phyloP scores from a whole-genome alignment of 2,888 invertebrate species.

The Drosophila longiperda region DNA sequence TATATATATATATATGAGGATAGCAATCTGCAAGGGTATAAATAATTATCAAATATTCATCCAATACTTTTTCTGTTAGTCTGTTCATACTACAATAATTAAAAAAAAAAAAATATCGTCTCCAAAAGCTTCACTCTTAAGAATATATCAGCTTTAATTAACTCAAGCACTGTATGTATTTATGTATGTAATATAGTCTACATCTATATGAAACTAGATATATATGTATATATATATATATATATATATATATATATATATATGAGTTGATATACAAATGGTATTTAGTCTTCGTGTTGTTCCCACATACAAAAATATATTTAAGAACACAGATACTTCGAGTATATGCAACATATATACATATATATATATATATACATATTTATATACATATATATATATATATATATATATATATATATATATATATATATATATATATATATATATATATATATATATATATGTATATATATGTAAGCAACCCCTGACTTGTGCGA shows the following conservation, averaged over 20 bases:
- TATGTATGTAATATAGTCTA: not conserved
- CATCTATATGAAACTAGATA: not conserved
- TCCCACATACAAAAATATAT: slow-evolving; percentile 17
- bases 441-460: slow-evolving; percentile 16
- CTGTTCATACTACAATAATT: not conserved
- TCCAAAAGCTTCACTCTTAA: not conserved
- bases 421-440: slow-evolving; percentile 18
- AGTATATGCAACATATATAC: slow-evolving; percentile 5
- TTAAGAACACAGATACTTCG: not conserved
- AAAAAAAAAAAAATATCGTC: not conserved
- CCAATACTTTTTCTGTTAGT: not conserved
- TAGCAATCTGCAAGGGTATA: slow-evolving; percentile 17
- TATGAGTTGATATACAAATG: not conserved
- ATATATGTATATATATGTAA: slow-evolving; percentile 19
- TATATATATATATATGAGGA: not conserved
- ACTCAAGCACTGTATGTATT: not conserved
- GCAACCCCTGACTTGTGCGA: slow-evolving; percentile 58
- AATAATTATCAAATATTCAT: not conserved
- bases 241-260: not conserved
- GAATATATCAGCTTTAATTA: not conserved
- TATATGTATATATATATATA: not conserved
- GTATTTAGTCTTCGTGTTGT: slow-evolving; percentile 20
- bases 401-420: slow-evolving; percentile 14
- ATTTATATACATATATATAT: not conserved
- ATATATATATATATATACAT: not conserved